Conservation (phyloP, 2,888 invertebrate genomes). For the Coenonympha arcania region DNA sequence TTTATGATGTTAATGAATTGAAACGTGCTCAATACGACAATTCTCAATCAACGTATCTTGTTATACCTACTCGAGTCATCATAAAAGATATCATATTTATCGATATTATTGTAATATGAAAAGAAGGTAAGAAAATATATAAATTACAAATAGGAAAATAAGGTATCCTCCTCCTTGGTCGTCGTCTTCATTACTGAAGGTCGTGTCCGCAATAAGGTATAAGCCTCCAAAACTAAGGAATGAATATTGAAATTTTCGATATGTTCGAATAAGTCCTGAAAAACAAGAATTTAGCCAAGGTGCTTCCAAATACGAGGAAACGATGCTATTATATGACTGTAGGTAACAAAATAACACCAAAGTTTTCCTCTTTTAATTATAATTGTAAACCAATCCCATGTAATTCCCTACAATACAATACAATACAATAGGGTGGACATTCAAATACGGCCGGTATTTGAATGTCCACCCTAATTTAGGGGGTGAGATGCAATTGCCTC, state of each 20-base stretch:
- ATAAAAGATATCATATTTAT: too few relatives aligned
- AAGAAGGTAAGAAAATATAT: too few relatives aligned
- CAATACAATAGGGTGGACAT: too few relatives aligned
- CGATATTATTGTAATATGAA: too few relatives aligned
- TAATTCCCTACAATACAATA: neutral
- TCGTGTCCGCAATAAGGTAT: too few relatives aligned
- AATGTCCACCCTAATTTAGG: constrained; percentile 5
- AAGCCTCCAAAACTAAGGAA: too few relatives aligned
- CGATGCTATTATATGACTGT: neutral
- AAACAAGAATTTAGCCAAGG: too few relatives aligned
- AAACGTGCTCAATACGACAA: neutral
- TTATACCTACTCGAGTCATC: neutral
- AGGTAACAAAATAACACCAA: neutral
- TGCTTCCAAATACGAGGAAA: neutral
- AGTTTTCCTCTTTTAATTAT: neutral
- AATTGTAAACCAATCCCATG: neutral
- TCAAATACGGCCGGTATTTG: neutral
- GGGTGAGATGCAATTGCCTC: constrained; percentile 5
- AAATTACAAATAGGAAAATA: too few relatives aligned
- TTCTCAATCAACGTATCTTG: neutral
- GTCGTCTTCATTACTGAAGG: too few relatives aligned
- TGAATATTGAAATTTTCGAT: neutral
- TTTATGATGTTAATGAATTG: neutral
- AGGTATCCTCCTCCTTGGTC: too few relatives aligned
- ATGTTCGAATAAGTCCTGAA: too few relatives aligned